A percentile compares a stretch with the other conserved stretches of the same genome.
These are phyloP conservation scores for Zaprionus taronus DNA, from an alignment of 1,140 invertebrate genomes.

Conservation along the genomic window DNA sequence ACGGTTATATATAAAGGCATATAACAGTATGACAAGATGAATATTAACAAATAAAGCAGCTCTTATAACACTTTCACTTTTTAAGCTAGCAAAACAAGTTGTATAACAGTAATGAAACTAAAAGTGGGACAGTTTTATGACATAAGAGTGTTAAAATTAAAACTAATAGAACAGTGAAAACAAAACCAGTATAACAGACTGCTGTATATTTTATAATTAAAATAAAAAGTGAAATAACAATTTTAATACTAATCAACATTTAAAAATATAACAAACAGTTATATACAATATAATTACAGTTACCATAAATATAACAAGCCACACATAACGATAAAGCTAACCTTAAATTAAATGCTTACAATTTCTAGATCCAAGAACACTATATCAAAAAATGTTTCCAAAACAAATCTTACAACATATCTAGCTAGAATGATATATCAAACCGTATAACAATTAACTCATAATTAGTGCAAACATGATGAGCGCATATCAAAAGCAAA, in stretches of 20 bases:
- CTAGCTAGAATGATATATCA: background rate
- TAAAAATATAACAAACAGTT: background rate
- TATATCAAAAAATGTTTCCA: background rate
- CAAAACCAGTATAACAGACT: too few species aligned
- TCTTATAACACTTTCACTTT: too few species aligned
- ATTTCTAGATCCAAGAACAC: background rate
- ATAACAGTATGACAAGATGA: background rate
- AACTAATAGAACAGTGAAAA: background rate
- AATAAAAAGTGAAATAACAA: background rate
- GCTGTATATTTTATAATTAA: background rate
- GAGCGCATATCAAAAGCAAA: constrained; percentile 8
- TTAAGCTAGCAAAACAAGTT: too few species aligned
- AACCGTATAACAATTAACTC: background rate
- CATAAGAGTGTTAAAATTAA: too few species aligned
- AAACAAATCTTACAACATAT: background rate
- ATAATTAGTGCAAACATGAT: constrained; percentile 18
- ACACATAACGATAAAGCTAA: background rate
- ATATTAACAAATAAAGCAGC: too few species aligned
- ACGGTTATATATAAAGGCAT: background rate
- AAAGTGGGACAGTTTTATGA: too few species aligned
- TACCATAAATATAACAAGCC: background rate
- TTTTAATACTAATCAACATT: background rate
- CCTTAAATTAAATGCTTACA: background rate
- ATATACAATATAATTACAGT: too few species aligned
- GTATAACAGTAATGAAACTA: too few species aligned